These are phyloP conservation scores for Brachyptera risi DNA, from an alignment of 2,888 invertebrate species.

Conservation along the genomic window DNA sequence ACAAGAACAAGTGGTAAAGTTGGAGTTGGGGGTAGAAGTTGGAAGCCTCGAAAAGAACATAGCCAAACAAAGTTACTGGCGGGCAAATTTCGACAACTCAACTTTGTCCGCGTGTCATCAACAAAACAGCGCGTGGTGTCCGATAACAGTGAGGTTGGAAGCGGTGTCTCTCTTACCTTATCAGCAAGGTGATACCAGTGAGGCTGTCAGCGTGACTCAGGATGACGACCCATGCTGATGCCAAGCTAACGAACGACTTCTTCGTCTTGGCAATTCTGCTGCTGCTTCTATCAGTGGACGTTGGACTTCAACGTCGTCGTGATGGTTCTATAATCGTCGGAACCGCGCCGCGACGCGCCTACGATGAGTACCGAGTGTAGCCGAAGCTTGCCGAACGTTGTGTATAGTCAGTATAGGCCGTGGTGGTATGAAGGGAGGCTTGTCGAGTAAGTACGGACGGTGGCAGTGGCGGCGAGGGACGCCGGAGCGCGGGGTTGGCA, in stretches of 20 bases:
- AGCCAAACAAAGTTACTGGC: conserved; percentile 18
- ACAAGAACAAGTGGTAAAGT: conserved; percentile 28
- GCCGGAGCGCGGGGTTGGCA: conserved; percentile 43
- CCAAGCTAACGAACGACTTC: conserved; percentile 32
- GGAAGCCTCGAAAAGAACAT: conserved; percentile 27
- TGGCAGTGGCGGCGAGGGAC: conserved; percentile 28
- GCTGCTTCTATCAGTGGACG: conserved; percentile 36
- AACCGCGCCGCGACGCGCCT: conserved; percentile 36
- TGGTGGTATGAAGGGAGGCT: conserved; percentile 18
- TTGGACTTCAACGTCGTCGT: conserved; percentile 38
- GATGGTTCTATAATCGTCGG: conserved; percentile 38
- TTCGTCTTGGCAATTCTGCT: conserved; percentile 19
- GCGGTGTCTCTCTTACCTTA: conserved; percentile 11
- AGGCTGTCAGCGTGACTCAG: conserved; percentile 7
- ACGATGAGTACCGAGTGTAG: conserved; percentile 32
- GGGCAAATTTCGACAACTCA: conserved; percentile 27
- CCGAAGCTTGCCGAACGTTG: conserved; percentile 35
- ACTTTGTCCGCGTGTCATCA: conserved; percentile 24
- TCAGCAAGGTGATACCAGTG: background rate
- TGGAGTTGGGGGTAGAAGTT: conserved; percentile 25
- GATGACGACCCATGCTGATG: conserved; percentile 23
- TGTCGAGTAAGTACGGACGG: conserved; percentile 14
- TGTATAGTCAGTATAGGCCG: conserved; percentile 8
- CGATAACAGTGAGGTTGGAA: background rate
- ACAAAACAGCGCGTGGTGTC: conserved; percentile 18